Percentiles rank a stretch among this genome's conserved stretches.
These are phyloP conservation scores for Leptinotarsa haldemani DNA, from an alignment of 2,888 invertebrate species.

Conservation along the genomic window DNA sequence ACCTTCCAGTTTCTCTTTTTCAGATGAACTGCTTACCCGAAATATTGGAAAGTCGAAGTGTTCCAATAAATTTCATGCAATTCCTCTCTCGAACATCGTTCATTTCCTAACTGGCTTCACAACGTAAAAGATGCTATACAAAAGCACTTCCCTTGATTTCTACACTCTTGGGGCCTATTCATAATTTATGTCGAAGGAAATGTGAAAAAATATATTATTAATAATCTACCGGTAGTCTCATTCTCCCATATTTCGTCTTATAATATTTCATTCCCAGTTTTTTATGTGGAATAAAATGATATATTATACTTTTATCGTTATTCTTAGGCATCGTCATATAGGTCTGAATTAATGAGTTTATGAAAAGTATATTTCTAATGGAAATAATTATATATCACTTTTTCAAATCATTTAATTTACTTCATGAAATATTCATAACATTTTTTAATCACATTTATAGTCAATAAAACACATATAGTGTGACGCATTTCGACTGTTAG, in stretches of 20 bases:
- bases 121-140: slow-evolving; percentile 31
- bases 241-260: not conserved
- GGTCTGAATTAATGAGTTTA: too few species aligned
- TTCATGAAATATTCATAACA: too few species aligned
- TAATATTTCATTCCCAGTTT: not conserved
- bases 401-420: too few species aligned
- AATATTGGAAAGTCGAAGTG: not conserved
- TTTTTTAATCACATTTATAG: too few species aligned
- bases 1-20: too few species aligned
- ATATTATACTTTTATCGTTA: too few species aligned
- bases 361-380: too few species aligned
- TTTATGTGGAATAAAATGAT: not conserved
- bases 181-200: slow-evolving; percentile 40
- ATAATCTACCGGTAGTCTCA: not conserved
- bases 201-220: slow-evolving; percentile 15
- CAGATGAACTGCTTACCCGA: not conserved
- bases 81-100: not conserved
- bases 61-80: not conserved
- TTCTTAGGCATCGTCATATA: too few species aligned
- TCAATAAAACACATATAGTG: too few species aligned
- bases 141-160: slow-evolving; percentile 37
- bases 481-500: too few species aligned
- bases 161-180: slow-evolving; percentile 35
- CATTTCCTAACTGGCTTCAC: slow-evolving; percentile 15
- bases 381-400: too few species aligned